Percentiles rank a stretch among this genome's conserved stretches.
These are phyloP conservation scores for Mycteria americana DNA, from an alignment of 2,797 vertebrate genomes.

Conservation along the genomic window DNA sequence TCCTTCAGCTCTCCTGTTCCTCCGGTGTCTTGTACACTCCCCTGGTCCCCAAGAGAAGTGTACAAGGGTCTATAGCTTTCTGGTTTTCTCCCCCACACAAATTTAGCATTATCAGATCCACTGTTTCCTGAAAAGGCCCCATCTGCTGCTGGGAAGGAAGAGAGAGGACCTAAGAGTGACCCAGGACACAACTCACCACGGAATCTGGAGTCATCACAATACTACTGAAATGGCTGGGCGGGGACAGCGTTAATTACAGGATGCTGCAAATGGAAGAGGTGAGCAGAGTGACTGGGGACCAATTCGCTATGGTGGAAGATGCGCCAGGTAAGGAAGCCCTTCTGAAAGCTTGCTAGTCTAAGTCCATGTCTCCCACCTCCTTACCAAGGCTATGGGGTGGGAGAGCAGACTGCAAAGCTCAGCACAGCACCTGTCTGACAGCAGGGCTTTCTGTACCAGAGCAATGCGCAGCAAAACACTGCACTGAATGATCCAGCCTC, in stretches of 20 bases:
- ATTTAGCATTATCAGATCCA: neutral
- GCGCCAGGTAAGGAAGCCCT: neutral
- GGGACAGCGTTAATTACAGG: neutral
- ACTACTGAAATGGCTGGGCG: neutral
- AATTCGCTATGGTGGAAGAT: neutral
- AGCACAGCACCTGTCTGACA: no score
- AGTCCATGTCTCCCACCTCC: neutral
- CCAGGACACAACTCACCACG: neutral
- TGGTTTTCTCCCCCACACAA: accelerated
- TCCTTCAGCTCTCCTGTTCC: neutral
- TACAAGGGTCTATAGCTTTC: neutral
- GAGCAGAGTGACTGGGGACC: neutral
- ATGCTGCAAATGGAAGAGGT: neutral
- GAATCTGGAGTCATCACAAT: neutral
- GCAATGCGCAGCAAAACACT: neutral
- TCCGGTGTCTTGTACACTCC: neutral
- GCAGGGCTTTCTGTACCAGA: neutral
- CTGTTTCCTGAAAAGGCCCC: neutral
- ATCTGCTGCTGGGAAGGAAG: neutral
- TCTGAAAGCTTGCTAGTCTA: neutral
- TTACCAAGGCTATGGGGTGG: neutral
- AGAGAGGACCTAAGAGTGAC: neutral
- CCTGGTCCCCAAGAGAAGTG: neutral
- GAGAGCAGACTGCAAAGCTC: neutral
- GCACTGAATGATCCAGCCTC: neutral